A percentile compares a stretch with the other conserved stretches of the same genome.
Conservation (phyloP, 2,797 vertebrate genomes). For the Buceros bicornis region DNA sequence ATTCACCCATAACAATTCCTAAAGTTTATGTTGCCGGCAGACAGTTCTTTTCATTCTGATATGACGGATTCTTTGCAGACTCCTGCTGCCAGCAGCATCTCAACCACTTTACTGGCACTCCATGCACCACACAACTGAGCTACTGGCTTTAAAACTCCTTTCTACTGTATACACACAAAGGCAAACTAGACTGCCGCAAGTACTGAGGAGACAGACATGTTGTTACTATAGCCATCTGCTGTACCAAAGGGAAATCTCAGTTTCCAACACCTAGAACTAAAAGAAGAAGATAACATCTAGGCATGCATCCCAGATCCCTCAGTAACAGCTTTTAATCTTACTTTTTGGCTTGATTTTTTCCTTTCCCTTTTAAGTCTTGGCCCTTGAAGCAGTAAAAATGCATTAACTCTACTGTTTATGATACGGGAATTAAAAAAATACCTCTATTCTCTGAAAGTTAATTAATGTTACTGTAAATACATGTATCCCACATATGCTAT, state of each 20-base stretch:
- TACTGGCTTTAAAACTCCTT: not conserved
- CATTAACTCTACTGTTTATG: not conserved
- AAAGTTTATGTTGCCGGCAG: constrained; percentile 54
- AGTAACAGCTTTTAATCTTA: not conserved
- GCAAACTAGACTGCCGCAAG: constrained; percentile 7
- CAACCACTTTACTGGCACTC: not conserved
- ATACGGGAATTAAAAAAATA: fast-evolving
- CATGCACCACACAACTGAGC: not conserved
- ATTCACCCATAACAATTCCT: constrained; percentile 68
- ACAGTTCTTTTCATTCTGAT: constrained; percentile 55
- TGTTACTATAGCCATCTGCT: not conserved
- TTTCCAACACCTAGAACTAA: not conserved
- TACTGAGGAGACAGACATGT: not conserved
- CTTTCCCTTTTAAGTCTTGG: not conserved
- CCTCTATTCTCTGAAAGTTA: not conserved
- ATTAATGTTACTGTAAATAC: not conserved
- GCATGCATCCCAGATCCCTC: not conserved
- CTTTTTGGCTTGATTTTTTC: not conserved
- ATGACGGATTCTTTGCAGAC: constrained; percentile 28
- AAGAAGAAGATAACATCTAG: not conserved
- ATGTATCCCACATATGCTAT: not conserved
- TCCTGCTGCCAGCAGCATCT: constrained; percentile 46
- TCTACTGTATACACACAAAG: not conserved
- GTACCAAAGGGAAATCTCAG: not conserved
- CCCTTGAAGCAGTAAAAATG: not conserved